phyloP scores from a whole-genome alignment of 2,797 vertebrate species.

The Urosaurus nigricauda region DNA sequence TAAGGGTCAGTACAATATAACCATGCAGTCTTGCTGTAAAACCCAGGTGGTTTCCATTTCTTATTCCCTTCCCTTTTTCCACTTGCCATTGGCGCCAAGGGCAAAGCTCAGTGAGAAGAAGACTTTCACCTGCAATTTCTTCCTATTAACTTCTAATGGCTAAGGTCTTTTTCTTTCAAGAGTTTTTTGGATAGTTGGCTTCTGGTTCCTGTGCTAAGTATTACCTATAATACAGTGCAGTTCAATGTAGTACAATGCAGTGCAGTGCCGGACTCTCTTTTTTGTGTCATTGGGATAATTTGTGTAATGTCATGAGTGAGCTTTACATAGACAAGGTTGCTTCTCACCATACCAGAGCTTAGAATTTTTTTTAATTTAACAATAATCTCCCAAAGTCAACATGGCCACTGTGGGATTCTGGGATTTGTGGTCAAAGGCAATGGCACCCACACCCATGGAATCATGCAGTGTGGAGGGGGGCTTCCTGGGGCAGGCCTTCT shows the following conservation, averaged over 20 bases:
- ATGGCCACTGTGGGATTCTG: too few relatives aligned
- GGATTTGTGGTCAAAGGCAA: too few relatives aligned
- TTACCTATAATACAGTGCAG: neutral
- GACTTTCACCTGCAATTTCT: neutral
- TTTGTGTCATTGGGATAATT: neutral
- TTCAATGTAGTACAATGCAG: neutral
- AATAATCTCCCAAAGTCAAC: too few relatives aligned
- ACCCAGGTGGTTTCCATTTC: constrained; percentile 30
- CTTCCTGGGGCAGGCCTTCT: too few relatives aligned
- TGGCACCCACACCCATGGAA: too few relatives aligned
- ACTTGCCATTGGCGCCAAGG: neutral
- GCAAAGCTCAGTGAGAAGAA: constrained; percentile 14
- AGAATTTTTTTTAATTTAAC: too few relatives aligned
- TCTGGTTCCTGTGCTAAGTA: constrained; percentile 29
- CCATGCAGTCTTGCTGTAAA: constrained; percentile 23
- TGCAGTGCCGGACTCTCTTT: neutral
- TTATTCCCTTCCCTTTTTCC: fast-evolving
- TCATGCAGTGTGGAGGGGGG: too few relatives aligned
- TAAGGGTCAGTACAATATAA: neutral
- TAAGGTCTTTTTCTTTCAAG: neutral
- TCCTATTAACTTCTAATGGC: neutral
- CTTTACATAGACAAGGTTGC: neutral
- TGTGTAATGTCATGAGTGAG: neutral
- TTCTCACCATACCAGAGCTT: too few relatives aligned
- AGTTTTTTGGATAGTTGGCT: constrained; percentile 5